A percentile compares a stretch with the other conserved stretches of the same genome.
phyloP scores from a whole-genome alignment of 2,797 vertebrate species.

The Phrynocephalus guinanensis region DNA sequence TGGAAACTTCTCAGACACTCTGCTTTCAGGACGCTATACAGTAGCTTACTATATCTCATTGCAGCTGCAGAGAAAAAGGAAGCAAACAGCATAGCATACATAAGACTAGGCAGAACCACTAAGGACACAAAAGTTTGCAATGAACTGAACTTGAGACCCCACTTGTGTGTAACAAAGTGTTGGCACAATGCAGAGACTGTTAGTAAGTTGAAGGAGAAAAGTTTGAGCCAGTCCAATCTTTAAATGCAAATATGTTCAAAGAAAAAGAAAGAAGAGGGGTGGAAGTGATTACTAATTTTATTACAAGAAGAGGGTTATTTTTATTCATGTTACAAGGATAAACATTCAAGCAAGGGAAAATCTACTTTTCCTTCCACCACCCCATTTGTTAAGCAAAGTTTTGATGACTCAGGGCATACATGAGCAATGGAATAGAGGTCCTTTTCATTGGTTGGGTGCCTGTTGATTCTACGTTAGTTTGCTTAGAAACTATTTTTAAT shows the following conservation, averaged over 20 bases:
- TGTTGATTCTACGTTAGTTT: slow-evolving; percentile 22
- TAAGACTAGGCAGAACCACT: slow-evolving; percentile 56
- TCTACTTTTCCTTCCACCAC: slow-evolving; percentile 9
- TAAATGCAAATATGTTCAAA: slow-evolving; percentile 24
- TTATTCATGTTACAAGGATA: neutral
- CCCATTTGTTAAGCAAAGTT: slow-evolving; percentile 37
- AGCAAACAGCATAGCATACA: slow-evolving; percentile 63
- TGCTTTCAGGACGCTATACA: slow-evolving; percentile 78
- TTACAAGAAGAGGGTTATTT: neutral
- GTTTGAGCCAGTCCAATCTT: neutral
- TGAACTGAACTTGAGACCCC: slow-evolving; percentile 41
- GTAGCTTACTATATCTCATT: slow-evolving; percentile 80
- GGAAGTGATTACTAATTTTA: fast-evolving
- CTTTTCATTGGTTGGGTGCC: slow-evolving; percentile 18
- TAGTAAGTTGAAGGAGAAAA: slow-evolving; percentile 33
- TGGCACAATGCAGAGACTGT: slow-evolving; percentile 52
- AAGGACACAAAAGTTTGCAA: slow-evolving; percentile 40
- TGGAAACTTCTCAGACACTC: slow-evolving; percentile 77
- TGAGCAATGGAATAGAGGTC: slow-evolving; percentile 26
- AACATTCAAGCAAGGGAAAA: neutral
- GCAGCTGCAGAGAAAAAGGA: slow-evolving; percentile 76
- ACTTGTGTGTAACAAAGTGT: slow-evolving; percentile 15
- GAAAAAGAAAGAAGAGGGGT: neutral
- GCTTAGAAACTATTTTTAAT: slow-evolving; percentile 29
- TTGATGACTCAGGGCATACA: slow-evolving; percentile 23